These are phyloP conservation scores for Pungitius pungitius DNA, from an alignment of 2,113 vertebrate genomes.

Conservation along the genomic window DNA sequence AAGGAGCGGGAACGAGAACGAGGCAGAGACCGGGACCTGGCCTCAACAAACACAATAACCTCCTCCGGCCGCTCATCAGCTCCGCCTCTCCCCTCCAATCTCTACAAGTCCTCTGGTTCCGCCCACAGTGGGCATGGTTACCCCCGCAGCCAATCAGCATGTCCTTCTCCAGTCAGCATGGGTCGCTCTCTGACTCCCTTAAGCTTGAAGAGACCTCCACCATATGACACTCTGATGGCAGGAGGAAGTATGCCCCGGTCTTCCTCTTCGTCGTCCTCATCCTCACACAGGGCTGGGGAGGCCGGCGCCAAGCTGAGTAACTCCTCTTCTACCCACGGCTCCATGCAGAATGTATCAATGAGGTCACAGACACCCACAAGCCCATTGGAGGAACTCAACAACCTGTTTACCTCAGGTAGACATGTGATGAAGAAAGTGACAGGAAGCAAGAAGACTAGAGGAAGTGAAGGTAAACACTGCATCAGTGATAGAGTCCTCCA, in stretches of 20 bases:
- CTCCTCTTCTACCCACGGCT: conserved; percentile 83
- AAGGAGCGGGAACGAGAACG: conserved; percentile 68
- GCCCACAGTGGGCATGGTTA: conserved; percentile 89
- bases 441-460: conserved; percentile 87
- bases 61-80: conserved; percentile 88
- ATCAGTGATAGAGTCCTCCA: no score
- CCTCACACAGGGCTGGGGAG: conserved; percentile 81
- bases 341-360: conserved; percentile 84
- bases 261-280: conserved; percentile 81
- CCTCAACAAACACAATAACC: conserved; percentile 81
- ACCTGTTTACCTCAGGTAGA: conserved; percentile 87
- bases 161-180: conserved; percentile 94
- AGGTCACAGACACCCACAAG: conserved; percentile 93
- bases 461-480: conserved; percentile 86
- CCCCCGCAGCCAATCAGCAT: conserved; percentile 92
- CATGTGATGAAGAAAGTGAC: conserved; percentile 88
- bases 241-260: conserved; percentile 90
- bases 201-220: conserved; percentile 93
- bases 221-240: conserved; percentile 90
- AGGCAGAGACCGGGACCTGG: conserved; percentile 72
- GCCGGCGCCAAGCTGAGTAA: conserved; percentile 84
- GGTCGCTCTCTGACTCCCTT: conserved; percentile 90
- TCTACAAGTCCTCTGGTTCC: conserved; percentile 87
- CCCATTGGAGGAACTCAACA: conserved; percentile 91
- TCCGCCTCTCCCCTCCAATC: conserved; percentile 88